phyloP scores from a whole-genome alignment of 2,888 invertebrate genomes.

The Parnassius orleans region DNA sequence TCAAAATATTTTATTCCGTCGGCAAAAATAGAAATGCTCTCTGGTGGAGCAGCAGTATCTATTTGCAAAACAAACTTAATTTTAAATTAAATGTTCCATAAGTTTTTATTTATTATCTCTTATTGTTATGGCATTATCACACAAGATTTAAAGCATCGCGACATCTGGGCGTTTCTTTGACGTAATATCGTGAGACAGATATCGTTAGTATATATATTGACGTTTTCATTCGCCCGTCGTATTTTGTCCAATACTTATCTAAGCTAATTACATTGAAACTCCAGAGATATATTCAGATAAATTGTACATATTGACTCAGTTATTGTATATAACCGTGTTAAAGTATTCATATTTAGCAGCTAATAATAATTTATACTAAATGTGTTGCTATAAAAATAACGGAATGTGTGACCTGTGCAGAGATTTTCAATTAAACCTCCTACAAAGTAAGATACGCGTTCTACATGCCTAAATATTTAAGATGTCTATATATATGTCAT shows the following conservation, averaged over 20 bases:
- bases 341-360: slow-evolving; percentile 27
- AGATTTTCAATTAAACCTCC: slow-evolving; percentile 66
- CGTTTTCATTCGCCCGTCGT: slow-evolving; percentile 62
- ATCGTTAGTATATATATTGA: slow-evolving; percentile 76
- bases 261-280: slow-evolving; percentile 77
- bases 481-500: slow-evolving; percentile 9
- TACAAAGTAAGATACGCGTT: slow-evolving; percentile 64
- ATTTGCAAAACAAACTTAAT: too few relatives aligned
- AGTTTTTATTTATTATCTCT: slow-evolving; percentile 49
- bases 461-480: slow-evolving; percentile 1
- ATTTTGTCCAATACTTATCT: slow-evolving; percentile 76
- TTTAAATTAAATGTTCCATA: slow-evolving; percentile 38
- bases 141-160: slow-evolving; percentile 68
- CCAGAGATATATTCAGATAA: slow-evolving; percentile 56
- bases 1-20: too few relatives aligned
- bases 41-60: too few relatives aligned
- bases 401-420: slow-evolving; percentile 75
- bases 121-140: slow-evolving; percentile 65
- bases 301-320: slow-evolving; percentile 48
- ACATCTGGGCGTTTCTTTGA: slow-evolving; percentile 77
- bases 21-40: too few relatives aligned
- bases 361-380: slow-evolving; percentile 41
- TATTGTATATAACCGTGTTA: slow-evolving; percentile 34
- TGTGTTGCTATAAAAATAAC: slow-evolving; percentile 74
- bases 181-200: slow-evolving; percentile 74